These are phyloP conservation scores for Corvus hawaiiensis DNA, from an alignment of 2,113 vertebrate species.

Conservation along the genomic window DNA sequence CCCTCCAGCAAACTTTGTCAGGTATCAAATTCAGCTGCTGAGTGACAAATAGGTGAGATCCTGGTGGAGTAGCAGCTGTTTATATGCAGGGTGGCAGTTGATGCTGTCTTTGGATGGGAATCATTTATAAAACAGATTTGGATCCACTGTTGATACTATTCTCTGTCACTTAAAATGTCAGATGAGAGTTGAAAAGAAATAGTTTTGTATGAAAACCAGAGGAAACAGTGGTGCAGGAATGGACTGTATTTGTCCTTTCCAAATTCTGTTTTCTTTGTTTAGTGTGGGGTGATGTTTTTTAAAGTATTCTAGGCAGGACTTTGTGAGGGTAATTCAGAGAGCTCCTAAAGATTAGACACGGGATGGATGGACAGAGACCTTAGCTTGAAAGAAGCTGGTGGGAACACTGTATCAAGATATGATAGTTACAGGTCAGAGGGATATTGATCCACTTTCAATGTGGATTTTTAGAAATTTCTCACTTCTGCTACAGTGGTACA, in stretches of 20 bases:
- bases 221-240: fast-evolving
- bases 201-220: neutral
- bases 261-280: neutral
- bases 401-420: neutral
- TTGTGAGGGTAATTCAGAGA: neutral
- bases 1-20: neutral
- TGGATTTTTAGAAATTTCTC: neutral
- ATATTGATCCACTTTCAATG: neutral
- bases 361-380: neutral
- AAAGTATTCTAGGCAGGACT: neutral
- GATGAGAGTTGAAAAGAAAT: neutral
- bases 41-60: neutral
- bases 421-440: neutral
- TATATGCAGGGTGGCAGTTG: neutral
- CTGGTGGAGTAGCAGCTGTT: neutral
- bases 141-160: neutral
- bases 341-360: neutral
- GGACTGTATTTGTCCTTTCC: neutral
- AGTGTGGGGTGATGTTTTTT: neutral
- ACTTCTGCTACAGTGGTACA: neutral
- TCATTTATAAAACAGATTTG: neutral
- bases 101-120: neutral
- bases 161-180: neutral
- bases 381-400: neutral
- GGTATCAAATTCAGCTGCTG: neutral